Evolutionary conservation across 2,888 invertebrate genomes (phyloP), one percentile per base, ranked within the genome.

Genomic region (Melipona beecheii): DNA sequence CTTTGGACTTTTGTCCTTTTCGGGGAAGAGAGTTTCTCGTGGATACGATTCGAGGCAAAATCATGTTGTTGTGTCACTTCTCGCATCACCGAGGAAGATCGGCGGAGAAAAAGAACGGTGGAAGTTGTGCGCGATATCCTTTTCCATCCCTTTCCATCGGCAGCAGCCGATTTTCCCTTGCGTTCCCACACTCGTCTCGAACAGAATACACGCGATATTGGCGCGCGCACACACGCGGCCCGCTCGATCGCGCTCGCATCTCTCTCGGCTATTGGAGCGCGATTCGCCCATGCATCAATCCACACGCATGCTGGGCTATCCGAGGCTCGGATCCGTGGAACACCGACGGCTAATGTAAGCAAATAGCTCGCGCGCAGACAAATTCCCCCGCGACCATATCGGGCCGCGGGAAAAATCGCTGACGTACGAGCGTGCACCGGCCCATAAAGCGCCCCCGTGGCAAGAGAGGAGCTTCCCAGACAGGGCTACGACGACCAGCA

Each of bases 291-390:
- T 84, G 89, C 86, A 90, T 90, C 89, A 89, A 89, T 90, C 87
- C 83, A 36, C 83, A 60, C 78, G 78, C 83, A 83, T 80, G 79
- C 64, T 65, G 81, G 79, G 81, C 87, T 80, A 81, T 79, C 86
- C 81, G 82, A 65, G 70, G 81, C 43, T 36, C 78, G 19, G 87
- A 84, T 89, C 86, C 84, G 64, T 65, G 75, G 73, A 65, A 83
- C 80, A 76, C 72, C 50, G 64, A 69, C 76, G 84, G 88, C 90
- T 87, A 91, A 92, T 90, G 90, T 90, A 90, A 92, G 91, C 92
- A 92, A 92, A 92, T 92, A 91, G 90, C 88, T 86, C 74, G 87
- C 80, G 70, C 80, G 72, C 87, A 91, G 93, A 93, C 93, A 93
- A 93, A 93, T 93, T 89, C 90, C 83, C 83, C 83, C 83, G 75